Percentiles rank a stretch among this genome's conserved stretches.
phyloP scores from a whole-genome alignment of 1,140 invertebrate genomes.

The Dendroctonus valens region DNA sequence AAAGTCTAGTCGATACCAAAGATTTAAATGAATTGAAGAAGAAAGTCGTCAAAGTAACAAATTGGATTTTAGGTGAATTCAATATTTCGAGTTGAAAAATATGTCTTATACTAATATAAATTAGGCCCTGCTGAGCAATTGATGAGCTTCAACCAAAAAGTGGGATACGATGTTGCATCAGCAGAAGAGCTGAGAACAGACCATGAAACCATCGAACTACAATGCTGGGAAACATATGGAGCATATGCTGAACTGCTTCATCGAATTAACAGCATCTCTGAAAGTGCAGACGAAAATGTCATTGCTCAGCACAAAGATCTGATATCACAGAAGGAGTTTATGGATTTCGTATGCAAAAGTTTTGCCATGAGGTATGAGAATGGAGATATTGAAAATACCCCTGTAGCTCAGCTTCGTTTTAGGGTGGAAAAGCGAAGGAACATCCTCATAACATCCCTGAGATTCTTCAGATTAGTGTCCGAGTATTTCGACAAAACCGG shows the following conservation, averaged over 20 bases:
- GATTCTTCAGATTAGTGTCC: slow-evolving; percentile 73
- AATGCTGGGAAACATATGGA: slow-evolving; percentile 73
- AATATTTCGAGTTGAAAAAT: background rate
- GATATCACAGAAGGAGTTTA: slow-evolving; percentile 68
- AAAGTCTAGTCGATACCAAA: slow-evolving; percentile 59
- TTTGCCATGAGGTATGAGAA: slow-evolving; percentile 62
- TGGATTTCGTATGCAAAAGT: slow-evolving; percentile 77
- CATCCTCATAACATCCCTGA: slow-evolving; percentile 71
- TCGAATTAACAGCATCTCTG: slow-evolving; percentile 59
- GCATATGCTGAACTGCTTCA: slow-evolving; percentile 74
- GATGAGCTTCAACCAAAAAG: slow-evolving; percentile 66
- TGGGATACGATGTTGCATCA: slow-evolving; percentile 69
- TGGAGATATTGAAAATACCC: background rate
- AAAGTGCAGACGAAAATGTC: slow-evolving; percentile 52
- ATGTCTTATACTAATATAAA: background rate
- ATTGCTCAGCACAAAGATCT: slow-evolving; percentile 54
- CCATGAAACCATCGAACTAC: slow-evolving; percentile 74
- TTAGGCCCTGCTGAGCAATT: slow-evolving; percentile 67
- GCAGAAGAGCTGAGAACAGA: slow-evolving; percentile 69
- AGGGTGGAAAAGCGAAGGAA: slow-evolving; percentile 68
- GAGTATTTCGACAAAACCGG: slow-evolving; percentile 69
- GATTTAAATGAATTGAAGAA: slow-evolving; percentile 62
- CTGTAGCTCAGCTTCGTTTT: background rate
- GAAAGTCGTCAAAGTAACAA: slow-evolving; percentile 66
- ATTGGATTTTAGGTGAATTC: slow-evolving; percentile 64